These are phyloP conservation scores for Gasterosteus aculeatus DNA, from an alignment of 2,113 vertebrate species.

Conservation along the genomic window DNA sequence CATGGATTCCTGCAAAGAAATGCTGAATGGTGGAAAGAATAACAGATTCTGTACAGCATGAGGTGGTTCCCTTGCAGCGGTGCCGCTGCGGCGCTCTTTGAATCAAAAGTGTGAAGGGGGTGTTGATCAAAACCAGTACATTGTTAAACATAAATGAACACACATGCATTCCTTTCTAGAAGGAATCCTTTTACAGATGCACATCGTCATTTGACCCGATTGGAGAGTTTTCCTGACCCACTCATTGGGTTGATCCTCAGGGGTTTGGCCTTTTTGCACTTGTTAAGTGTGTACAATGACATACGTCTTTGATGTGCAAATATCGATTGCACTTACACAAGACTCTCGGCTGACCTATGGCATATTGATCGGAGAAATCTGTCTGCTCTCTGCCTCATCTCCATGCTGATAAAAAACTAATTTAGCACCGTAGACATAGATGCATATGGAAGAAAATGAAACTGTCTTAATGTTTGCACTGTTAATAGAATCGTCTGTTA, in stretches of 20 bases:
- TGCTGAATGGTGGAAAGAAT: constrained; percentile 72
- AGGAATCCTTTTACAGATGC: constrained; percentile 45
- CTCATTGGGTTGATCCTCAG: constrained; percentile 70
- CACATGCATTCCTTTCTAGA: constrained; percentile 16
- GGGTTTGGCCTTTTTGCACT: constrained; percentile 73
- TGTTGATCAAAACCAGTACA: constrained; percentile 36
- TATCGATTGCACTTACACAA: constrained; percentile 78
- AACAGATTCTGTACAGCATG: constrained; percentile 38
- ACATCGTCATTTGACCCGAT: constrained; percentile 77
- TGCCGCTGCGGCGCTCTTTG: constrained; percentile 27
- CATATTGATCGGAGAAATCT: constrained; percentile 71
- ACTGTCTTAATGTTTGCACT: constrained; percentile 20
- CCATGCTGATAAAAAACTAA: constrained; percentile 69
- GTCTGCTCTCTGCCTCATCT: constrained; percentile 52
- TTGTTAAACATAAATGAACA: constrained; percentile 24
- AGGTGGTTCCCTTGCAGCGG: constrained; percentile 23
- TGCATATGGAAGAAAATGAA: constrained; percentile 40
- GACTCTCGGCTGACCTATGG: constrained; percentile 76
- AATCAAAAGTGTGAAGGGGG: constrained; percentile 44
- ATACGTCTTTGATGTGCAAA: constrained; percentile 73
- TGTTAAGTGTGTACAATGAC: constrained; percentile 74
- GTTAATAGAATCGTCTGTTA: constrained; percentile 18
- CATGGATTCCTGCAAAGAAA: constrained; percentile 67
- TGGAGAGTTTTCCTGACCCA: constrained; percentile 77
- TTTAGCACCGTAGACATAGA: constrained; percentile 42